Evolutionary conservation across 2,797 vertebrate genomes (phyloP).

Genomic region (Macrochelys suwanniensis): DNA sequence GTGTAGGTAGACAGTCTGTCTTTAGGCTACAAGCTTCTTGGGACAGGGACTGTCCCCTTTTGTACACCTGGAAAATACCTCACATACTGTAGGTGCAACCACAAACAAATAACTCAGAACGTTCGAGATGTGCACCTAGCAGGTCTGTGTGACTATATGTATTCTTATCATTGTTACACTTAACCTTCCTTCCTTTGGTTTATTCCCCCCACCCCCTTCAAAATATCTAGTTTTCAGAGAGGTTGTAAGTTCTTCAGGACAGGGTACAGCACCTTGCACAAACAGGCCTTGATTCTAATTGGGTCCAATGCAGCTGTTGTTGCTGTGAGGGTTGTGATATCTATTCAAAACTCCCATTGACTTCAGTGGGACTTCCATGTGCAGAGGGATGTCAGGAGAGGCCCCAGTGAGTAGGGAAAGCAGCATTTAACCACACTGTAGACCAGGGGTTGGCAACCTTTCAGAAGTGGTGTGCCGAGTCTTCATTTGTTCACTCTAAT

Average conservation of each 20-base stretch:
- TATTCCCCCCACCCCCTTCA: neutral
- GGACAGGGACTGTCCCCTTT: neutral
- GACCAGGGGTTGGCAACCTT: neutral
- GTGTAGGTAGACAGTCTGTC: neutral
- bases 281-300: neutral
- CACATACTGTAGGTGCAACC: fast-evolving
- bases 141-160: fast-evolving
- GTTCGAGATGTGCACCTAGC: neutral
- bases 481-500: too few species aligned
- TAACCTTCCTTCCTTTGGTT: neutral
- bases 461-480: too few species aligned
- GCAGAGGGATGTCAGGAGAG: too few species aligned
- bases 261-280: neutral
- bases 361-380: neutral
- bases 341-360: neutral
- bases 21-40: neutral
- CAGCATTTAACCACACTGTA: neutral
- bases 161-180: neutral
- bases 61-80: neutral
- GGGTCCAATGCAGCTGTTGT: neutral
- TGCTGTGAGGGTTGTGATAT: neutral
- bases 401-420: neutral
- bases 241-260: neutral
- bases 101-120: neutral
- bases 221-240: neutral